These are phyloP conservation scores for Prunella himalayana DNA, from an alignment of 2,113 vertebrate species.

Conservation along the genomic window DNA sequence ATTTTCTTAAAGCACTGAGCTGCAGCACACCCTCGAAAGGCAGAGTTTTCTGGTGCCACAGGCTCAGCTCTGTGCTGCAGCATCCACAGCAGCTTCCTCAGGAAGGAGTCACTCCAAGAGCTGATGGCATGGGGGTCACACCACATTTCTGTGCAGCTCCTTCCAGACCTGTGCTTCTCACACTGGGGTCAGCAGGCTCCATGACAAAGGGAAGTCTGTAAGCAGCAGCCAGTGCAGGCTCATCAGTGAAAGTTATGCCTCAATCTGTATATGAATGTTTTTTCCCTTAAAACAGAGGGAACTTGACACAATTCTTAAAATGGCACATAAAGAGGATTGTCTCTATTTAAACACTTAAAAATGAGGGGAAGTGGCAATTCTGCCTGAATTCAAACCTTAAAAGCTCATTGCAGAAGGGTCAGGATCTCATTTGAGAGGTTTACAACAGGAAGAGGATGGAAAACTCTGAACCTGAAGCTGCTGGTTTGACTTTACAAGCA, in stretches of 20 bases:
- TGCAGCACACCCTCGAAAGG: background rate
- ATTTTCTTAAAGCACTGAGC: background rate
- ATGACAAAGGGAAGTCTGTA: background rate
- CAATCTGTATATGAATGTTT: rapidly evolving
- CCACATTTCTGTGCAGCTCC: background rate
- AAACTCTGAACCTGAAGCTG: background rate
- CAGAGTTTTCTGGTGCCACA: background rate
- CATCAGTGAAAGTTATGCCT: background rate
- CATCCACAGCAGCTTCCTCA: rapidly evolving
- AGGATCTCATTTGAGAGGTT: background rate
- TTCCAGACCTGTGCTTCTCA: background rate
- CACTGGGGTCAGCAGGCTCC: background rate
- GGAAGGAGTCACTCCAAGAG: rapidly evolving
- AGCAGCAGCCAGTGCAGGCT: background rate
- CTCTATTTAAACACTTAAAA: background rate
- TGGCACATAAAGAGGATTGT: background rate
- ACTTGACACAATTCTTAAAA: background rate
- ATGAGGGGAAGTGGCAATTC: background rate
- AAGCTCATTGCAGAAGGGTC: background rate
- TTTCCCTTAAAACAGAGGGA: background rate
- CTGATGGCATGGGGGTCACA: rapidly evolving
- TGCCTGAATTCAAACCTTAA: background rate
- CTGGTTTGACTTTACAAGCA: background rate
- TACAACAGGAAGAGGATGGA: background rate
- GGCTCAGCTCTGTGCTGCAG: background rate